Evolutionary conservation across 2,888 invertebrate species (phyloP), one percentile per base, ranked within the genome.

Genomic region (Palloptera scutellata): DNA sequence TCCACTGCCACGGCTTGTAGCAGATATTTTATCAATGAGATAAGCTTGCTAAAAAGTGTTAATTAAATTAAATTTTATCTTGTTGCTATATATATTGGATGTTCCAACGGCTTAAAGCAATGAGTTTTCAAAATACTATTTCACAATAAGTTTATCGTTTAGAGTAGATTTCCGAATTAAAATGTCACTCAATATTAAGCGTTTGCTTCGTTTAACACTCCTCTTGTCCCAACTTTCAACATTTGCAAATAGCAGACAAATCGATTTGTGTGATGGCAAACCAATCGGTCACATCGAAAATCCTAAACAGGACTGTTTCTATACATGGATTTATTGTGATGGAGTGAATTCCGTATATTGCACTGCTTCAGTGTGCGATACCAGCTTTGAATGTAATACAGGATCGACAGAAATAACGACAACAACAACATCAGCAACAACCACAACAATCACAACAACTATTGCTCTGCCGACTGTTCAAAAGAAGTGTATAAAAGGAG

Each of bases 311-410:
- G 66, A 72, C 17, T 78, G 77, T 48, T 64, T 1, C 3, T 70
- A 76, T 17, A 11, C 41, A 13, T 20, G 70, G 1, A 72, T 78
- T 11, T 74, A 69, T 55, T 78, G 78, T 40, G 30, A 72, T 42
- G 73, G 57, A 8, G 6, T 13, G 1, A 19, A 68, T 0, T 78
- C 77, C 0, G n/a, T 60, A 57, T 78, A 66, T 13, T 77, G 77
- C 48, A 60, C 15, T 43, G 20, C 17, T 13, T 12, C 10, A 12
- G 30, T 12, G 45, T 45, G 52, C 45, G 1, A 19, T 17, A 13
- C 19, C 9, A 4, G 55, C 15, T 52, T 53, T 9, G 1, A 1
- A 1, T 78, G 77, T 61, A 52, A 3, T 1, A 75, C 77, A 74
- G 74, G 11, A 73, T 66, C 58, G 64, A 15, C 6, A 74, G 74